Percentiles rank a stretch among this genome's conserved stretches.
phyloP scores from a whole-genome alignment of 1,140 invertebrate genomes.

The Portunus trituberculatus region DNA sequence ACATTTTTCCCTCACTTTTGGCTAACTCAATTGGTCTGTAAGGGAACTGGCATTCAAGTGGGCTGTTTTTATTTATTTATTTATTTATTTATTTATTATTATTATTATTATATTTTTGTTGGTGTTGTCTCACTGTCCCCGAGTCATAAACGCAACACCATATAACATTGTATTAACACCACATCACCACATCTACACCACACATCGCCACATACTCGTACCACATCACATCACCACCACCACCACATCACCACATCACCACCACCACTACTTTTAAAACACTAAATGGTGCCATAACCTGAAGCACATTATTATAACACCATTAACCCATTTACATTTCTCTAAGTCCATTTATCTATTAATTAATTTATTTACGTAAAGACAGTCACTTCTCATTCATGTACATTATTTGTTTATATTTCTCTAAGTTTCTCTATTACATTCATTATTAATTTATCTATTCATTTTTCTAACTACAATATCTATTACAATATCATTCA shows the following conservation, averaged over 20 bases:
- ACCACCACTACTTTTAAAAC: not conserved
- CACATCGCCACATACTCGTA: not conserved
- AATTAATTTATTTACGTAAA: not conserved
- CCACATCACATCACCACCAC: not conserved
- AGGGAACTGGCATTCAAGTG: too few relatives aligned
- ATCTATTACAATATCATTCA: slow-evolving; percentile 10
- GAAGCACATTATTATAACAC: not conserved
- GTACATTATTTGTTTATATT: slow-evolving; percentile 40
- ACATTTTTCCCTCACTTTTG: too few relatives aligned
- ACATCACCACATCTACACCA: not conserved
- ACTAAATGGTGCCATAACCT: not conserved
- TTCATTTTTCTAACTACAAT: not conserved
- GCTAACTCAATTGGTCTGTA: too few relatives aligned
- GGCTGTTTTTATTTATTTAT: too few relatives aligned
- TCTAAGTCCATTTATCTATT: not conserved
- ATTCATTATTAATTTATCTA: not conserved
- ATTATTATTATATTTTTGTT: too few relatives aligned
- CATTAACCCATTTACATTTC: not conserved
- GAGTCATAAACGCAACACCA: not conserved
- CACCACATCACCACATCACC: too few relatives aligned
- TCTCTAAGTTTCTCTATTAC: slow-evolving; percentile 14
- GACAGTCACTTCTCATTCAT: not conserved
- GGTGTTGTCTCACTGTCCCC: too few relatives aligned
- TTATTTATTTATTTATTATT: too few relatives aligned
- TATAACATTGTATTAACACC: not conserved